phyloP scores from a whole-genome alignment of 2,888 invertebrate species.

The Pyrgus malvae region DNA sequence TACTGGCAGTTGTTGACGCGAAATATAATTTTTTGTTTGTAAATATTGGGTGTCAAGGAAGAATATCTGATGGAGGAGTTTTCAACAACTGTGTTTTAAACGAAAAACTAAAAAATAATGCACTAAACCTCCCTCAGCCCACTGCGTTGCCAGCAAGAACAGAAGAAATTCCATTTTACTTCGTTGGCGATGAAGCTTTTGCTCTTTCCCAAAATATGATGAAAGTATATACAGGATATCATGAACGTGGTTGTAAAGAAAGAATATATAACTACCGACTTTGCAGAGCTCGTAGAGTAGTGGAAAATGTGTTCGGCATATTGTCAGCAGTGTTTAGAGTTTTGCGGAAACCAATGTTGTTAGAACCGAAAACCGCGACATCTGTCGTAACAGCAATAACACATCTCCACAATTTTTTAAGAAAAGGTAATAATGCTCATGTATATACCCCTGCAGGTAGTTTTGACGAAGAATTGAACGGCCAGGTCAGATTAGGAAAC shows the following conservation, averaged over 20 bases:
- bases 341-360: slow-evolving; percentile 31
- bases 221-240: slow-evolving; percentile 17
- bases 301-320: slow-evolving; percentile 25
- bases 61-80: slow-evolving; percentile 23
- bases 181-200: slow-evolving; percentile 19
- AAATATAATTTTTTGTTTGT: slow-evolving; percentile 22
- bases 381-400: slow-evolving; percentile 21
- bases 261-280: background rate
- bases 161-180: slow-evolving; percentile 13
- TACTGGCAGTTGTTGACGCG: slow-evolving; percentile 33
- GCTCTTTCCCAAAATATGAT: slow-evolving; percentile 17
- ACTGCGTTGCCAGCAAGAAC: slow-evolving; percentile 12
- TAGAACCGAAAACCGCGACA: slow-evolving; percentile 27
- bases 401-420: slow-evolving; percentile 26
- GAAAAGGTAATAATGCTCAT: slow-evolving; percentile 20
- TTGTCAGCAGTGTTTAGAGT: slow-evolving; percentile 28
- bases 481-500: slow-evolving; percentile 27
- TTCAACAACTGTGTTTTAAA: slow-evolving; percentile 14
- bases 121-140: slow-evolving; percentile 14
- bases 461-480: slow-evolving; percentile 6
- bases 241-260: slow-evolving; percentile 2
- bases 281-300: slow-evolving; percentile 4
- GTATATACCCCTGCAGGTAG: slow-evolving; percentile 21
- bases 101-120: slow-evolving; percentile 5
- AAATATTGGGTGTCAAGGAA: slow-evolving; percentile 23